These are phyloP conservation scores for Lepeophtheirus nordmannii DNA, from an alignment of 2,888 invertebrate species.

Conservation along the genomic window DNA sequence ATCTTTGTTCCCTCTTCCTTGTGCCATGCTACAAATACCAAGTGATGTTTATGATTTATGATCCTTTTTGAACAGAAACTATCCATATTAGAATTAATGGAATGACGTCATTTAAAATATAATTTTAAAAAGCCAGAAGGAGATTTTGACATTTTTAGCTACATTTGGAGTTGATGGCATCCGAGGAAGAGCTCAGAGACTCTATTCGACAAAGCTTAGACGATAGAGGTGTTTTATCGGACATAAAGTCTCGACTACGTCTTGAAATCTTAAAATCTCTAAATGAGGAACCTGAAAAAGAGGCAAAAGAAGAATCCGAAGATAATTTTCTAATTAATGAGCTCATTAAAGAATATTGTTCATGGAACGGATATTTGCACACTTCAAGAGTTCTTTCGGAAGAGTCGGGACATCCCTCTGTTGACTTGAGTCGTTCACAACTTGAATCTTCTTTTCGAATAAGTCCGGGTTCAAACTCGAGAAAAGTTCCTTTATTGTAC, in stretches of 20 bases:
- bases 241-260: background rate
- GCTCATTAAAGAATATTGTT: conserved; percentile 20
- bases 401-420: conserved; percentile 9
- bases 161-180: no score
- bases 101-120: no score
- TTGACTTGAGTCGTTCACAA: background rate
- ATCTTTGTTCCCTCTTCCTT: no score
- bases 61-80: no score
- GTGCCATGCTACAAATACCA: no score
- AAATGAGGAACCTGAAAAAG: background rate
- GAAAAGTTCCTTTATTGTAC: conserved; percentile 17
- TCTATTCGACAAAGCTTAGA: background rate
- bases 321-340: conserved; percentile 18
- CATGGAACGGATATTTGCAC: conserved; percentile 11
- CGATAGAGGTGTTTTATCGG: background rate
- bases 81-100: no score
- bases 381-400: background rate
- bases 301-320: background rate
- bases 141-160: no score
- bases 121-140: no score
- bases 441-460: background rate
- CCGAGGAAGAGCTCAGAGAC: background rate
- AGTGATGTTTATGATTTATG: no score
- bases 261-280: background rate
- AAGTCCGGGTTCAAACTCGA: background rate